phyloP scores from a whole-genome alignment of 2,797 vertebrate genomes.

The Spea hammondii region DNA sequence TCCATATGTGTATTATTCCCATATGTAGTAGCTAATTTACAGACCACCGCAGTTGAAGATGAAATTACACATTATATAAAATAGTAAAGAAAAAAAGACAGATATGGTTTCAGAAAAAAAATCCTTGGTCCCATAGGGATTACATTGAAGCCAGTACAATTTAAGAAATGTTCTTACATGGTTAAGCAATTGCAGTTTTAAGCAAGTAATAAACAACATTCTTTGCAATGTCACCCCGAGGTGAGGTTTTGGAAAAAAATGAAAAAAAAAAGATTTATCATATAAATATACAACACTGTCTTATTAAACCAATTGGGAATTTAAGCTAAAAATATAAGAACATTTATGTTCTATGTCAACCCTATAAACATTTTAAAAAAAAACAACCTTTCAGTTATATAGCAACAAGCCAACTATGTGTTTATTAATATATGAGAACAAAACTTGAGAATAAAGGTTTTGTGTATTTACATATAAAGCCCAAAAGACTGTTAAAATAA shows the following conservation, averaged over 20 bases:
- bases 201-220: constrained; percentile 13
- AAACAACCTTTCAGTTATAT: not conserved
- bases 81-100: not conserved
- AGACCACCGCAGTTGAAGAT: not conserved
- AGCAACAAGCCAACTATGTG: not conserved
- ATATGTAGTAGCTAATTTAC: not conserved
- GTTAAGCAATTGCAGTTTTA: constrained; percentile 6
- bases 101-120: too few species aligned
- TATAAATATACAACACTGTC: constrained; percentile 1
- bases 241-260: constrained; percentile 4
- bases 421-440: not conserved
- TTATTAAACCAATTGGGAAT: not conserved
- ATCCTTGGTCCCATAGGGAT: not conserved
- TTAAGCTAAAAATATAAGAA: not conserved
- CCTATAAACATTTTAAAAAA: not conserved
- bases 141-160: constrained; percentile 4
- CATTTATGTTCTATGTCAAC: not conserved
- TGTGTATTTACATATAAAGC: too few species aligned
- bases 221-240: constrained; percentile 14
- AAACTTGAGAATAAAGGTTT: too few species aligned
- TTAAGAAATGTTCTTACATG: constrained; percentile 11
- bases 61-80: not conserved
- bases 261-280: too few species aligned
- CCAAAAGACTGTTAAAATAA: too few species aligned
- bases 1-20: not conserved